Conservation (phyloP, 2,797 vertebrate genomes). For the Eremophila alpestris region DNA sequence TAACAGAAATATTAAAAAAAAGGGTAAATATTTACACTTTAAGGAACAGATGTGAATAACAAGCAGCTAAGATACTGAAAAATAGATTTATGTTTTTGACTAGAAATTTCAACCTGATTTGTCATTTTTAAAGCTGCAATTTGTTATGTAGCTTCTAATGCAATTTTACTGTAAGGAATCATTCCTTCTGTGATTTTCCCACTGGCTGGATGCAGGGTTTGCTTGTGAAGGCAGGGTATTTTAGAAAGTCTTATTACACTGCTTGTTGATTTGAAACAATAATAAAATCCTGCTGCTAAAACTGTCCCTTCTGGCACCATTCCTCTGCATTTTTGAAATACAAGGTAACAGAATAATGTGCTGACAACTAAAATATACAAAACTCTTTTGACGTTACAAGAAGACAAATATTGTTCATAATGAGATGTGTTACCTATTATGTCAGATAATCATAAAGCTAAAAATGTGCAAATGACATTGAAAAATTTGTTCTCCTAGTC, state of each 20-base stretch:
- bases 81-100: neutral
- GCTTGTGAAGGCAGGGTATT: conserved; percentile 1
- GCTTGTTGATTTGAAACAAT: conserved; percentile 14
- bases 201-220: neutral
- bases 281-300: conserved; percentile 45
- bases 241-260: neutral
- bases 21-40: neutral
- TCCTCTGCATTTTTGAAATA: conserved; percentile 22
- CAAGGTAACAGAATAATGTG: neutral
- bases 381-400: neutral
- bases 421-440: neutral
- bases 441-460: neutral
- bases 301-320: conserved; percentile 12
- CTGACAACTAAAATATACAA: neutral
- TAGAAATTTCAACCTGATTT: neutral
- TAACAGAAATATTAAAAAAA: neutral
- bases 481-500: neutral
- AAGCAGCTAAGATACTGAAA: neutral
- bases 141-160: neutral
- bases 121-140: neutral
- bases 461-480: neutral
- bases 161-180: neutral
- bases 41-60: neutral
- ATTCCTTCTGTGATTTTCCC: neutral
- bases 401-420: neutral